phyloP scores from a whole-genome alignment of 1,140 invertebrate species.

The Drosophila grimshawi region DNA sequence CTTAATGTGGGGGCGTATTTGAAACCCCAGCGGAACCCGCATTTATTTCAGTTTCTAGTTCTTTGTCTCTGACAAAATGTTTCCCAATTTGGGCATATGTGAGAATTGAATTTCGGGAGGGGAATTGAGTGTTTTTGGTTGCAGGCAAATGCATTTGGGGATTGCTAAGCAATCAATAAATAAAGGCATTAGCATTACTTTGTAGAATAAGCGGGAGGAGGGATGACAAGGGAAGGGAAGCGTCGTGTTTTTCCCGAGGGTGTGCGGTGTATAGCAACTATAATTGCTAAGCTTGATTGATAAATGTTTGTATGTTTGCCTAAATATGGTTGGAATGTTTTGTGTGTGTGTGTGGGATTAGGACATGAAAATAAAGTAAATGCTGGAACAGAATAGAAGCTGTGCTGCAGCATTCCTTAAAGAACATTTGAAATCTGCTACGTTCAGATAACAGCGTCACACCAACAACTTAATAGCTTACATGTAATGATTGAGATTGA shows the following conservation, averaged over 20 bases:
- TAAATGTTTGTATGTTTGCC: constrained; percentile 20
- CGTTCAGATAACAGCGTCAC: neutral
- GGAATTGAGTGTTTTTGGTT: neutral
- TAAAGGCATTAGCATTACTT: constrained; percentile 4
- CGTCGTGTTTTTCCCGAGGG: too few relatives aligned
- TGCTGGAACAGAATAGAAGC: neutral
- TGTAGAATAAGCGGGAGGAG: neutral
- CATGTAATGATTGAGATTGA: neutral
- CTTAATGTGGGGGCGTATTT: constrained; percentile 13
- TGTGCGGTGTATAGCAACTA: neutral
- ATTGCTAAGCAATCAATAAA: constrained; percentile 29
- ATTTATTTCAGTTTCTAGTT: constrained; percentile 2
- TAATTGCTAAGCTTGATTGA: constrained; percentile 39
- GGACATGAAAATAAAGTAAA: too few relatives aligned
- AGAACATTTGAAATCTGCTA: neutral
- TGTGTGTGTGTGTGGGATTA: constrained; percentile 15
- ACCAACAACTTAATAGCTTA: neutral
- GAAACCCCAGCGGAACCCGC: constrained; percentile 29
- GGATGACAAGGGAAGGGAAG: neutral
- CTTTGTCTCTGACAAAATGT: constrained; percentile 20
- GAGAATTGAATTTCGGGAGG: constrained; percentile 27
- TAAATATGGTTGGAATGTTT: neutral
- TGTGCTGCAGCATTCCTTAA: neutral
- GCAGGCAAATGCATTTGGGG: constrained; percentile 4
- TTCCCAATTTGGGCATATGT: constrained; percentile 28